Evolutionary conservation across 2,113 vertebrate species (phyloP).

Genomic region (Sialia sialis): DNA sequence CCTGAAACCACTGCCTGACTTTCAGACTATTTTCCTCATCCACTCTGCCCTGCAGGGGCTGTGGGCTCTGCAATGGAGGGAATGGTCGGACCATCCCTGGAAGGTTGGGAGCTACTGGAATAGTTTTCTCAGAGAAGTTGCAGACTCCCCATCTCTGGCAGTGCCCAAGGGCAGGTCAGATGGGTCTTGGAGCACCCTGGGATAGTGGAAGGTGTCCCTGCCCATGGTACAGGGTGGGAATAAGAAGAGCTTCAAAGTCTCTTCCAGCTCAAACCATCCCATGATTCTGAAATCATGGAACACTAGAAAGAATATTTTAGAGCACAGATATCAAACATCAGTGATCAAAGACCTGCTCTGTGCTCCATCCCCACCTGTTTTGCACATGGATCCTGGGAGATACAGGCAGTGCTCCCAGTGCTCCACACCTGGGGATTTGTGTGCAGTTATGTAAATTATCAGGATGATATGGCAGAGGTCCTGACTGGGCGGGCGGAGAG

Average conservation of each 20-base stretch:
- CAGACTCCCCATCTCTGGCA: not conserved
- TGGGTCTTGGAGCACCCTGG: not conserved
- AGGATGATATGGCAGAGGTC: not conserved
- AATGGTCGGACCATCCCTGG: not conserved
- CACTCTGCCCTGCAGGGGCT: not conserved
- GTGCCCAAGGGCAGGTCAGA: not conserved
- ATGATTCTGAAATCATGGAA: not conserved
- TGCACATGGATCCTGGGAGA: accelerated
- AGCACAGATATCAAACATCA: not conserved
- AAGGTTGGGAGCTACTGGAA: not conserved
- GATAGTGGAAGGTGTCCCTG: not conserved
- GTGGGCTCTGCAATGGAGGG: not conserved
- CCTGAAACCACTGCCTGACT: not conserved
- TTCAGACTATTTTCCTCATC: not conserved
- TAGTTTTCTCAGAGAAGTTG: not conserved
- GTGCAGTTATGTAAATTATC: not conserved
- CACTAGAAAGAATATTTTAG: not conserved
- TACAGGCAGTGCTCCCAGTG: not conserved
- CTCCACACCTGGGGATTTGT: not conserved
- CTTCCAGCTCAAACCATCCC: not conserved
- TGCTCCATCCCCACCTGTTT: not conserved
- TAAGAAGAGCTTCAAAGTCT: not conserved
- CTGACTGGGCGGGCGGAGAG: no score
- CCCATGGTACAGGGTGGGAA: not conserved
- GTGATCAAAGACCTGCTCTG: not conserved